phyloP scores from a whole-genome alignment of 2,113 vertebrate genomes.

The Neoarius graeffei region DNA sequence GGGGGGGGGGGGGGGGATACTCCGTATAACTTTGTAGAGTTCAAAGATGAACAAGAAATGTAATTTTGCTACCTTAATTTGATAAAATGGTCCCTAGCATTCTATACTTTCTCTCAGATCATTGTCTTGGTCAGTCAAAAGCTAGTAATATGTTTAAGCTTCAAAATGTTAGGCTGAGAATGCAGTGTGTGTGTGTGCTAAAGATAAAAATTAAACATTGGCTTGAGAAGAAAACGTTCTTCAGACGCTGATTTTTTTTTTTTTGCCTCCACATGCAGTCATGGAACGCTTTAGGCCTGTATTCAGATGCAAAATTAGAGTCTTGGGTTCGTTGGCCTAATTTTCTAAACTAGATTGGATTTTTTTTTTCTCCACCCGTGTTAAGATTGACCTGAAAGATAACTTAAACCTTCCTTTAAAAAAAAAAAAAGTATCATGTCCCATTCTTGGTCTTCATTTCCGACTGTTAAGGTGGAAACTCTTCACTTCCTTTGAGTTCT shows the following conservation, averaged over 20 bases:
- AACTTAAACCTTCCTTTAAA: background rate
- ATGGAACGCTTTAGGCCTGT: background rate
- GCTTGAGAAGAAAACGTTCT: slow-evolving; percentile 12
- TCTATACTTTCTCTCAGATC: background rate
- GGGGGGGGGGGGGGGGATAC: too few relatives aligned
- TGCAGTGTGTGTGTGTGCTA: background rate
- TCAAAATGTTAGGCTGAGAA: background rate
- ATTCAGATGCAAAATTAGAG: background rate
- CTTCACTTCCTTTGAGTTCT: background rate
- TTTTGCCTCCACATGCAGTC: background rate
- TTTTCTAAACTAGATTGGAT: background rate
- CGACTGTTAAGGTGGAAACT: background rate
- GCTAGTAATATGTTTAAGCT: background rate
- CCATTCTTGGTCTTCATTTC: background rate
- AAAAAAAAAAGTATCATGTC: background rate
- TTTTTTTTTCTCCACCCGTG: background rate
- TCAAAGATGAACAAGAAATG: background rate
- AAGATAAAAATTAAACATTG: slow-evolving; percentile 32
- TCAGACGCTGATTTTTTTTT: background rate
- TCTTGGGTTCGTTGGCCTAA: background rate
- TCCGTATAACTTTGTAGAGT: background rate
- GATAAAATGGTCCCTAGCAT: background rate
- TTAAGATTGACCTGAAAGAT: background rate
- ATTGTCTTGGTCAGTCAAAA: background rate
- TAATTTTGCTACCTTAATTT: background rate